Evolutionary conservation across 2,888 invertebrate species (phyloP), one percentile per base, ranked within the genome.

Genomic region (Octodonta nipae): DNA sequence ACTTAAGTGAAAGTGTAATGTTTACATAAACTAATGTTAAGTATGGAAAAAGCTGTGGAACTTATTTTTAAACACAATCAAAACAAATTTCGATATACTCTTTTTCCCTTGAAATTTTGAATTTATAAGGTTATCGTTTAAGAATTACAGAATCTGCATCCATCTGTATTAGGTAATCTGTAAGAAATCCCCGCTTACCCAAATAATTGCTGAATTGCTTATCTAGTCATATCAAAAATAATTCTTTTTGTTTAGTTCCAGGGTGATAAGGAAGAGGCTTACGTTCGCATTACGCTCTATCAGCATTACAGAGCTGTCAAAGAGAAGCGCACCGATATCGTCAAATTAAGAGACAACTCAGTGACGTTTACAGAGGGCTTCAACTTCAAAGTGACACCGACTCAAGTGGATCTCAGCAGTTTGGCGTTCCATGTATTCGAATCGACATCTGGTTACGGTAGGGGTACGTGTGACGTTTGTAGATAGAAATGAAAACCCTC

Each of bases 301-400:
- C 69, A 73, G 32, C 79, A 81, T 54, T 78, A 79, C 56, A 74
- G 78, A 30, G 70, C 75, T 3, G 71, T 79, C 33, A 77, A 83
- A 45, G 77, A 77, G 10, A 82, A 83, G 55, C 73, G 79, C 43
- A 81, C 82, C 41, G 66, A 68, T 7, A 58, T 72, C 14, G 67
- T 69, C 1, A 64, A 67, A 3, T 67, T 70, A 3, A 64, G 67
- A 12, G 70, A 70, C 37, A 68, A 68, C 30, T 63, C 66, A 34
- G 75, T 79, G 4, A 67, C 71, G 35, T 77, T 80, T 56, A 75
- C 79, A 32, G 82, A 83, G 59, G 78, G 80, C 46, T 83, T 83
- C 68, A 78, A 80, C 62, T 81, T 83, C 63, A 71, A 79, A 47
- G 65, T 82, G 41, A 63, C 73, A 2, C 65, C 73, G 2, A 68